Conservation (phyloP, 1,140 invertebrate genomes). For the Schlechtendalia chinensis region DNA sequence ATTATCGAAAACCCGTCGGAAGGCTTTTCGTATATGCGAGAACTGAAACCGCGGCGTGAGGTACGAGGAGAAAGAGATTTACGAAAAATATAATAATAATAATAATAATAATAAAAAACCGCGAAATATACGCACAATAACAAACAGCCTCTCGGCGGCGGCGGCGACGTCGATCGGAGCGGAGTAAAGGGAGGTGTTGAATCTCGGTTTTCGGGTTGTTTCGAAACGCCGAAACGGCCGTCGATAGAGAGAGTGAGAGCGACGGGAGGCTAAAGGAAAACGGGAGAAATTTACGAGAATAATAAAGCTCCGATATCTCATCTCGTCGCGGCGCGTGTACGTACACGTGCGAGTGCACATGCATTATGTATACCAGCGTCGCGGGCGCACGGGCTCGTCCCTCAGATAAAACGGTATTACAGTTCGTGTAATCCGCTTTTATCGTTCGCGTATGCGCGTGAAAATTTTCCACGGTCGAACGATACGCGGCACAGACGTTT, state of each 20-base stretch:
- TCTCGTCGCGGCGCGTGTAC: constrained; percentile 11
- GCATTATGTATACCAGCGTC: too few species aligned
- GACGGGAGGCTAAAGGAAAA: not conserved
- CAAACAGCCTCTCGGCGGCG: not conserved
- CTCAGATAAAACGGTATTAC: not conserved
- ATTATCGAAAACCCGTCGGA: constrained; percentile 47
- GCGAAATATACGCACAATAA: not conserved
- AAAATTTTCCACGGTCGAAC: too few species aligned
- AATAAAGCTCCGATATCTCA: constrained; percentile 5
- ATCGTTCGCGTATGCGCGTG: not conserved
- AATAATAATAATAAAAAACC: not conserved
- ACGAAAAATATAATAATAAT: too few species aligned
- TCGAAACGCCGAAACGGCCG: not conserved
- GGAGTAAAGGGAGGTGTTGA: not conserved
- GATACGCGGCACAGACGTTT: not conserved
- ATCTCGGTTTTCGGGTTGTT: not conserved
- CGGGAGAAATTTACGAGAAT: not conserved
- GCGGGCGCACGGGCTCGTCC: too few species aligned
- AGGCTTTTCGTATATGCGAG: constrained; percentile 38
- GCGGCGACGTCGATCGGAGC: not conserved
- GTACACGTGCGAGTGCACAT: too few species aligned
- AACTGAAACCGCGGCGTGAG: not conserved
- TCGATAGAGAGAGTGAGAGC: not conserved
- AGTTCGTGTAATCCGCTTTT: not conserved
- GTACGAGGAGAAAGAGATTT: not conserved